Evolutionary conservation across 2,797 vertebrate species (phyloP), one percentile per base, ranked within the genome.

Genomic region (Microctenopoma lineatum): DNA sequence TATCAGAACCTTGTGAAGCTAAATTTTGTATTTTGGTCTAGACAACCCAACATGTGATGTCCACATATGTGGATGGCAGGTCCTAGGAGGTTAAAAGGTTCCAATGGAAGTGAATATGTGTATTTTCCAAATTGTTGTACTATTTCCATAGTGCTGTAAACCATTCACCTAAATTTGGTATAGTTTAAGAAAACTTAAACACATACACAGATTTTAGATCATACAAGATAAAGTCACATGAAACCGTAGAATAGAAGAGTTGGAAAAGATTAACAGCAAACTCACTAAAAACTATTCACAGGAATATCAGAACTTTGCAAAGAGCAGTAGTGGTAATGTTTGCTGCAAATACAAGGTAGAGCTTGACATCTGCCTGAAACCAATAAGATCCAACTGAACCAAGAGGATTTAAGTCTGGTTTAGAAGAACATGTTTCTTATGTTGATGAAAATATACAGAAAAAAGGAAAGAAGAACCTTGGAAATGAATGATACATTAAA

Each of bases 321-420:
- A 79, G 59, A 75, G 42, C 16, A 41, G 39, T 14, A 41, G 39
- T n/a, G 58, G 56, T n/a, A 27, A 36, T n/a, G 47, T 39, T 16
- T 48, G 74, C 76, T 71, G 61, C 25, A 51, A 34, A 72, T 29
- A 56, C 18, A 46, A 56, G 16, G 47, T 61, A 80, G 87, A 89
- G 88, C 87, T 91, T 89, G 88, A 89, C 88, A 75, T 83, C 62
- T 86, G 87, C 81, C 89, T 75, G 68, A 79, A 84, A 73, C 71
- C 55, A 67, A 64, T 52, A 47, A 46, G 55, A 82, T 75, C 38
- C 53, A 52, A 67, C 44, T 71, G 29, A 80, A 80, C 61, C 51
- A 52, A 18, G 8, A 42, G 14, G 45, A 32, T 29, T 67, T 54
- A 50, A 38, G 53, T 75, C 15, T 16, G n/a, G 41, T 64, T 65